Base-by-base conservation (phyloP, 2,888 invertebrate genomes). In the Xestoiulus laeticollis region DNA sequence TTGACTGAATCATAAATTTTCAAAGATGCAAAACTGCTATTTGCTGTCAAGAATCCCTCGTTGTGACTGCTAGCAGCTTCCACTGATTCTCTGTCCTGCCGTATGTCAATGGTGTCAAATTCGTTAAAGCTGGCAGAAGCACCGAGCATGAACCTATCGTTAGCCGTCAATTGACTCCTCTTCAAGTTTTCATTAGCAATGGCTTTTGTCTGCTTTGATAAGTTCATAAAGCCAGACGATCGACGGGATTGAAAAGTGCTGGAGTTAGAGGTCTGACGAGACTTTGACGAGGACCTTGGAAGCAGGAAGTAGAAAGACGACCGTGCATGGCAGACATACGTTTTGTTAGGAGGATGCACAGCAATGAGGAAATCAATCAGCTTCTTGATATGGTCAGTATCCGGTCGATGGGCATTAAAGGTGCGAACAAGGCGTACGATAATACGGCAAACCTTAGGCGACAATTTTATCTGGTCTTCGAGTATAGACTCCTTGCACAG, bases 291-390 rank as follows among this genome's bases (percentile, higher is more conserved):
- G 26, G 12, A 6, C 68, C 68, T 68, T 26, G 19, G 44, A 12
- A 44, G 82, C 26, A 87, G 19, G 68, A 87, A 87, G 30, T 87
- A 87, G 30, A 87, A 87, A 26, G 87, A 87, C 0, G 87, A 78
- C 10, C 87, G 33, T 19, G 87, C 82, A n/a, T 87, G 87, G 33
- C 83, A 83, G 6, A 87, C 44, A n/a, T 82, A 82, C 8, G 87
- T 43, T 14, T 44, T 83, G 30, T 82, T 83, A 22, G 68, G 68
- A 1, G 87, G 87, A 43, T 87, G 87, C 22, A 87, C 33, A 16
- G 87, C 82, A 82, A 87, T 30, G 6, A 87, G 83, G 22, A 53
- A 87, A 19, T 87, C 43, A 2, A 43, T n/a, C 12, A 87, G 30
- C n/a, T 43, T 87, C 10, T 30, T 32, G n/a, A 87, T 22, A 14